Evolutionary conservation across 37 sponge, comb jelly and placozoan species (phyloP).

Genomic region (Cladorhizidae sp.): DNA sequence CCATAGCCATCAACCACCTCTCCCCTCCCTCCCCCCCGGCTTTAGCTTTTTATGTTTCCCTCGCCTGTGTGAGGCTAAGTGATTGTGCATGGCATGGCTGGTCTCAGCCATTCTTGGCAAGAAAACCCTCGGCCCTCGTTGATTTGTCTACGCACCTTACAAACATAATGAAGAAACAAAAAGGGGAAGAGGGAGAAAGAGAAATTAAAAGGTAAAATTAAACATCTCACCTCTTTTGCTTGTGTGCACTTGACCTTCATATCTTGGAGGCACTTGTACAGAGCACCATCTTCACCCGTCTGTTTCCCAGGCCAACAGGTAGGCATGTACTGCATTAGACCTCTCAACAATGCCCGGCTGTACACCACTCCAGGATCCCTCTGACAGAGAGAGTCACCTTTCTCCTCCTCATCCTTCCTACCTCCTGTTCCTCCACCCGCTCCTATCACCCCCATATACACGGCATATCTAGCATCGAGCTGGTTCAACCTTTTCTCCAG

Average conservation of each 20-base stretch:
- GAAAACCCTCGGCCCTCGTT: no score
- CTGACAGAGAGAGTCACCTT: neutral
- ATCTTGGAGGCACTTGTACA: slow-evolving; percentile 25
- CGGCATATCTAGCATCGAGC: slow-evolving; percentile 16
- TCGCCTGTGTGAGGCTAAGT: no score
- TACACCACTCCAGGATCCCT: slow-evolving; percentile 30
- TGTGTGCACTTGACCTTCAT: slow-evolving; percentile 45
- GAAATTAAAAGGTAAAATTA: no score
- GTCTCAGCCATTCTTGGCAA: no score
- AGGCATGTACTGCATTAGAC: slow-evolving; percentile 36
- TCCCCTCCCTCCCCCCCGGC: no score
- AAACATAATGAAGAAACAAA: no score
- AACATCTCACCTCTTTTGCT: slow-evolving; percentile 37
- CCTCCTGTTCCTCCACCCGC: neutral
- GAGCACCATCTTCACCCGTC: slow-evolving; percentile 13
- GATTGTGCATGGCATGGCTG: no score
- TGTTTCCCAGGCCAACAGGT: slow-evolving; percentile 38
- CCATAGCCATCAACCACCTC: no score
- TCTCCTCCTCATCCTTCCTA: neutral
- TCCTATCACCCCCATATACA: slow-evolving; percentile 30
- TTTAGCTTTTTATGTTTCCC: no score
- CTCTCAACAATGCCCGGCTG: slow-evolving; percentile 33
- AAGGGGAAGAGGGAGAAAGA: no score
- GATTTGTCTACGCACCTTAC: no score
- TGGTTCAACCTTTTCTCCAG: slow-evolving; percentile 29